phyloP scores from a whole-genome alignment of 1,140 invertebrate species.

The Agrypnia vestita region DNA sequence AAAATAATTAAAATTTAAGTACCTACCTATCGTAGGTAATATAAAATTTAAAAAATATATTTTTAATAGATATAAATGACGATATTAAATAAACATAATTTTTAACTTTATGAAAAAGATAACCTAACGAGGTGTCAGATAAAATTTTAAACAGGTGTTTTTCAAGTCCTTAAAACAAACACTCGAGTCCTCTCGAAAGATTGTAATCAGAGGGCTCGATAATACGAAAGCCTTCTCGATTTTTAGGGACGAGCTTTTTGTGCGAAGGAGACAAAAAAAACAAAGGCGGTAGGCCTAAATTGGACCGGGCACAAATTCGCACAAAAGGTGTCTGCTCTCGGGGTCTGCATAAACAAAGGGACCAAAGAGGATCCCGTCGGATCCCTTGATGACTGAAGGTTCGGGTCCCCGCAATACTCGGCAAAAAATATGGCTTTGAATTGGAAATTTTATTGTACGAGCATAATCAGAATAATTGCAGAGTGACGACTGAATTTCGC shows the following conservation, averaged over 20 bases:
- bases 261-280: not conserved
- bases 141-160: constrained; percentile 3
- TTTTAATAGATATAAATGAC: no score
- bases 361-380: constrained; percentile 45
- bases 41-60: no score
- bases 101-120: no score
- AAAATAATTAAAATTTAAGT: no score
- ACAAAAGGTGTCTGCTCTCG: constrained; percentile 61
- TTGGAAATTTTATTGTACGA: not conserved
- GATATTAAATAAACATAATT: no score
- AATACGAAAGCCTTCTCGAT: constrained; percentile 1
- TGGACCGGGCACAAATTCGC: not conserved
- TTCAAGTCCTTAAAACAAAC: constrained; percentile 1
- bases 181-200: not conserved
- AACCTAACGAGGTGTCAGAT: constrained; percentile 7
- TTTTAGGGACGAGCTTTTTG: not conserved
- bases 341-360: constrained; percentile 29
- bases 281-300: constrained; percentile 40
- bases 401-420: constrained; percentile 1
- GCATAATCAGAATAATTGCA: no score
- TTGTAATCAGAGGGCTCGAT: not conserved
- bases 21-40: no score
- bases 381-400: not conserved
- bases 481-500: no score
- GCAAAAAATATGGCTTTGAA: constrained; percentile 19